Base-by-base conservation (phyloP, 1,140 invertebrate species). In the Zaprionus capensis region DNA sequence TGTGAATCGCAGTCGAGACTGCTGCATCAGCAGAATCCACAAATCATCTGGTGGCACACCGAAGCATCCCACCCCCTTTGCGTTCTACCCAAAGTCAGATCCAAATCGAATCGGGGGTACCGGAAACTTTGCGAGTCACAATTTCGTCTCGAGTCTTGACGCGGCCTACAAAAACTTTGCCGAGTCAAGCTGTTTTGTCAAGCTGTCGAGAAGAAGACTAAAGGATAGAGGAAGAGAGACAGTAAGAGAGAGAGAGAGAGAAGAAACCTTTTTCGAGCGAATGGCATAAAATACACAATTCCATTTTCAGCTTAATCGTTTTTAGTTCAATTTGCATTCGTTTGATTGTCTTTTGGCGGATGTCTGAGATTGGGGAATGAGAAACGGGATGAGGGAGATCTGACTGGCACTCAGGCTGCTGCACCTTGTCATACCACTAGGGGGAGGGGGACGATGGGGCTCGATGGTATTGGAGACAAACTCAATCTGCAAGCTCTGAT, bases 21-120 rank as follows among this genome's bases (percentile, higher is more conserved):
- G 51, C 20, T 15, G 51, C 51, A 53, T 53, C 51, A 53, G 51
- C 51, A 53, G 24, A 53, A 53, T 46, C 41, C 41, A 46, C 41
- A 46, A 46, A 46, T 46, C 41, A 46, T 46, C 41, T 46, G 41
- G 41, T 46, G 41, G 41, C 41, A 46, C 41, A 17, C 41, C 41
- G 15, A 41, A n/a, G 38, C 38, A 41, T 9, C 9, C 38, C 2
- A 41, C 15, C 5, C 38, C 31, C 31, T 11, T 0, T 11, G 9
- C 31, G 9, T 7, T 34, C 31, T 11, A 34, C 9, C 31, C 31
- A 34, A 9, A 34, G 31, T 34, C 31, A 34, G 9, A 34, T 3
- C 31, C 41, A 46, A 46, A 46, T 46, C n/a, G n/a, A 46, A 46
- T 46, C 41, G 41, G 41, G 41, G n/a, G 6, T 46, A 46, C 41